Evolutionary conservation across 2,797 vertebrate genomes (phyloP).

Genomic region (Sphenodon punctatus): DNA sequence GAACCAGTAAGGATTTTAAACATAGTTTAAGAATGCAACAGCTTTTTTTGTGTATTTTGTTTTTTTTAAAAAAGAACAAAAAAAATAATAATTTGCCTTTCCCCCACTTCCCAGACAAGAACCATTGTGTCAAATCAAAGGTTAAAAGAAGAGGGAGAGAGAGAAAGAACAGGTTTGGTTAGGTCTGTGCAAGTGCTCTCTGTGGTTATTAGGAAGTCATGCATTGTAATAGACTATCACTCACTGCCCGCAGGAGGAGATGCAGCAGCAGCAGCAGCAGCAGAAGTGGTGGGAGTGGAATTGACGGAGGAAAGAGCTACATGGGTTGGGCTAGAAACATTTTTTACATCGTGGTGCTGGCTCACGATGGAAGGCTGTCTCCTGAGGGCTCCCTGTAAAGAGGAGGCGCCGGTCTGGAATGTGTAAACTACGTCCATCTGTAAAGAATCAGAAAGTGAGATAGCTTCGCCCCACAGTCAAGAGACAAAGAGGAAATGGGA

Average conservation of each 20-base stretch:
- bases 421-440: slow-evolving; percentile 99
- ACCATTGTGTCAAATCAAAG: slow-evolving; percentile 46
- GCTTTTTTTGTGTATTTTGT: no score
- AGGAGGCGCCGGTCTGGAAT: slow-evolving; percentile 96
- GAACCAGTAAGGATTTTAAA: slow-evolving; percentile 4
- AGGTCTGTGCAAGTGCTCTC: slow-evolving; percentile 74
- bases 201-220: slow-evolving; percentile 79
- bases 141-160: slow-evolving; percentile 66
- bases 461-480: slow-evolving; percentile 68
- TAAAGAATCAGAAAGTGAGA: slow-evolving; percentile 87
- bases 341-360: slow-evolving; percentile 98
- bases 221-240: slow-evolving; percentile 86
- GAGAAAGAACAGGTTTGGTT: slow-evolving; percentile 70
- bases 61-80: background rate
- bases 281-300: slow-evolving; percentile 87
- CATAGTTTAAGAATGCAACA: slow-evolving; percentile 37
- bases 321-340: slow-evolving; percentile 97
- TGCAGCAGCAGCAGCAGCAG: slow-evolving; percentile 78
- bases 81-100: background rate
- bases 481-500: slow-evolving; percentile 2
- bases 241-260: slow-evolving; percentile 95
- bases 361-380: slow-evolving; percentile 95
- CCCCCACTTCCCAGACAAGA: slow-evolving; percentile 43
- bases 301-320: slow-evolving; percentile 92
- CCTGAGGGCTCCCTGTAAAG: slow-evolving; percentile 92